Conservation (phyloP, 1,140 invertebrate species). For the Hormaphis cornu region DNA sequence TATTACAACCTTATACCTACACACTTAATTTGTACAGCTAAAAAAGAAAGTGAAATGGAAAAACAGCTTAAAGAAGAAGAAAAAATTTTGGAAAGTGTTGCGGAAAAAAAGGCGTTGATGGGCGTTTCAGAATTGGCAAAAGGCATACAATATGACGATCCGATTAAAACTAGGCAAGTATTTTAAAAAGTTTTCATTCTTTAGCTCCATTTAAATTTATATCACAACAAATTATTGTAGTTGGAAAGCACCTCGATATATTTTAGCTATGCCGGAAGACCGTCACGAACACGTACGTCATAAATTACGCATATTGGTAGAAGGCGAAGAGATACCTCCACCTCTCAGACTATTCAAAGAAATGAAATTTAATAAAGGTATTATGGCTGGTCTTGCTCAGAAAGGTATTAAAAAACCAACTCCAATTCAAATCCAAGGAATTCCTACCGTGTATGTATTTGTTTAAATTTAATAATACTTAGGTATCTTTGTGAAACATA, state of each 20-base stretch:
- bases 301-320: slow-evolving; percentile 80
- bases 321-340: slow-evolving; percentile 87
- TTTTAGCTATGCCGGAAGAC: slow-evolving; percentile 58
- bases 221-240: slow-evolving; percentile 48
- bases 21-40: no score
- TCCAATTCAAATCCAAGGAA: slow-evolving; percentile 97
- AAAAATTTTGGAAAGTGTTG: slow-evolving; percentile 93
- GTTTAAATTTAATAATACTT: neutral
- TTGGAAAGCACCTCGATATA: slow-evolving; percentile 76
- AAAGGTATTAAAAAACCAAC: slow-evolving; percentile 84
- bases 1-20: neutral
- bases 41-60: slow-evolving; percentile 88
- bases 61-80: slow-evolving; percentile 93
- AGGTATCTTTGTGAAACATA: neutral
- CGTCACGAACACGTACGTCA: slow-evolving; percentile 70
- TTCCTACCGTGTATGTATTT: slow-evolving; percentile 73
- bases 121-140: slow-evolving; percentile 91
- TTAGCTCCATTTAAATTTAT: neutral
- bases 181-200: neutral
- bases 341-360: slow-evolving; percentile 82
- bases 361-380: slow-evolving; percentile 90
- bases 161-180: slow-evolving; percentile 80
- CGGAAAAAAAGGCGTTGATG: slow-evolving; percentile 91
- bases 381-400: slow-evolving; percentile 66
- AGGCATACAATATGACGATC: slow-evolving; percentile 93